Evolutionary conservation across 2,888 invertebrate species (phyloP).

Genomic region (Apotomis betuletana): DNA sequence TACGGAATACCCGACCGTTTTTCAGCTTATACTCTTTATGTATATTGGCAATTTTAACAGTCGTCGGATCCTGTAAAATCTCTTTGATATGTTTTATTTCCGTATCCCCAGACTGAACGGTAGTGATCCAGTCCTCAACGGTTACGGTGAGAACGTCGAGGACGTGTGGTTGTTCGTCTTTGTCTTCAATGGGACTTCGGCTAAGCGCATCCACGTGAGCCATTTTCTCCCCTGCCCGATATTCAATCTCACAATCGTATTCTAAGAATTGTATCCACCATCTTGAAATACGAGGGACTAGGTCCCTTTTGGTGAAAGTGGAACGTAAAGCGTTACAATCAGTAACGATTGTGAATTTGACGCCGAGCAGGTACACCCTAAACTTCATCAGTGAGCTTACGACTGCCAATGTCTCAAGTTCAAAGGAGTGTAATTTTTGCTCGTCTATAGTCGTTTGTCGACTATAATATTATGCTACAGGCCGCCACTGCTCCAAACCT

Average conservation of each 20-base stretch:
- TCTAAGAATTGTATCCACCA: conserved; percentile 37
- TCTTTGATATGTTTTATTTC: conserved; percentile 17
- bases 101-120: conserved; percentile 33
- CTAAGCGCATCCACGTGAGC: conserved; percentile 26
- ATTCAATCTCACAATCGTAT: conserved; percentile 21
- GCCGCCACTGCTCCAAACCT: not conserved
- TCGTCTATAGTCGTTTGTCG: conserved; percentile 34
- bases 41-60: not conserved
- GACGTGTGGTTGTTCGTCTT: not conserved
- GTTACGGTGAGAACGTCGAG: conserved; percentile 21
- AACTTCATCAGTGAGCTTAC: conserved; percentile 39
- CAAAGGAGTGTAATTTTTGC: conserved; percentile 31
- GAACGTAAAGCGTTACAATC: conserved; percentile 43
- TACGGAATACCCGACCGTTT: conserved; percentile 19
- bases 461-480: conserved; percentile 39
- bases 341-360: conserved; percentile 41
- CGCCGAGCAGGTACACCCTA: conserved; percentile 41
- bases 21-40: conserved; percentile 33
- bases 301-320: conserved; percentile 30
- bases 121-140: conserved; percentile 33
- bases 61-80: not conserved
- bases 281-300: conserved; percentile 40
- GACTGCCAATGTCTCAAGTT: conserved; percentile 34
- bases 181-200: conserved; percentile 4
- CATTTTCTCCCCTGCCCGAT: conserved; percentile 23